Evolutionary conservation across 2,113 vertebrate genomes (phyloP), one percentile per base, ranked within the genome.

Genomic region (Aptenodytes patagonicus): DNA sequence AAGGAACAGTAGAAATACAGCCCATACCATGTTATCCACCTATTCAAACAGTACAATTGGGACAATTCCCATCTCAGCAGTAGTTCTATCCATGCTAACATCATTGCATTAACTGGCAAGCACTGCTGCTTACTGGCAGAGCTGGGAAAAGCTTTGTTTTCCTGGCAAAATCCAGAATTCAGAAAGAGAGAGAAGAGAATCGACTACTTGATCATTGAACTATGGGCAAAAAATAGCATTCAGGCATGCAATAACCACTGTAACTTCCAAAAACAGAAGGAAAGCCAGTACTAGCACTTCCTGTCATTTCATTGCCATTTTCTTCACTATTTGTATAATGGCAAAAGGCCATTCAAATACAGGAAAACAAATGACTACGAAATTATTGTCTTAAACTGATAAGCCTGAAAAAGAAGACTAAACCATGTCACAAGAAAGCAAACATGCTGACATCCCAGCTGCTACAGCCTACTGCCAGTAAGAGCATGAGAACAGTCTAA

Each of bases 361-460:
- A 6, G 2, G 28, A 8, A 5, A 8, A 17, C 26, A 62, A 57
- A 18, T 2, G 5, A 70, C 57, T 71, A 71, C 9, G 61, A 29
- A 72, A 60, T 73, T 81, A 75, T 47, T 42, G 49, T 68, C 51
- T 87, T 72, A 93, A 87, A 89, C 31, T 69, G 40, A 61, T 91
- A 75, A 57, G 62, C 26, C 52, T 87, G 61, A 91, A 93, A 84
- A 89, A 87, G 79, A 65, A 85, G 73, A 29, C 84, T 87, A 95
- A 95, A 89, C 57, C 55, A 83, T 81, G 52, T 52, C 73, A 81
- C 65, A 87, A 82, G 69, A 89, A 96, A 93, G 90, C 92, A 96
- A 97, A 91, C 66, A 91, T 25, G 69, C 83, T 87, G 91, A 58
- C 66, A 93, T 57, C 93, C 73, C 97, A 94, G 94, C 83, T 96